These are phyloP conservation scores for Gorsachius goisagi DNA, from an alignment of 2,113 vertebrate species.

Conservation along the genomic window DNA sequence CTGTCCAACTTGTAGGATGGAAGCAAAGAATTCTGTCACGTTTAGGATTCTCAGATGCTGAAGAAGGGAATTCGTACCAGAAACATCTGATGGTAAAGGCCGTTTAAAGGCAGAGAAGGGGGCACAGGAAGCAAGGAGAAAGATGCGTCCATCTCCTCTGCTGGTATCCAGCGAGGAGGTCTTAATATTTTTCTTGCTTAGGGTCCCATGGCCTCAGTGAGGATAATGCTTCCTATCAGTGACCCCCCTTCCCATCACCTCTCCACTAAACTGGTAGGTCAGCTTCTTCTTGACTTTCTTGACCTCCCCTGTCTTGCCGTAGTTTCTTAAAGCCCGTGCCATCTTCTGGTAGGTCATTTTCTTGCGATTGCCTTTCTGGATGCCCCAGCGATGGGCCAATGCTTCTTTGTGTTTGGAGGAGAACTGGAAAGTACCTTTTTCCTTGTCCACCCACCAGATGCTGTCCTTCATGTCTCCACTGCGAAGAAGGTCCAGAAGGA, in stretches of 20 bases:
- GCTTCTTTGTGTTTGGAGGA: constrained; percentile 99
- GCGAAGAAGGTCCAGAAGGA: constrained; percentile 94
- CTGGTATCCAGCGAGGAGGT: constrained; percentile 57
- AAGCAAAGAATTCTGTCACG: constrained; percentile 60
- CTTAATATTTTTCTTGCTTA: constrained; percentile 43
- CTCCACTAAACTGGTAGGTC: constrained; percentile 98
- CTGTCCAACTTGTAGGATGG: constrained; percentile 54
- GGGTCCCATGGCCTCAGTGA: constrained; percentile 69
- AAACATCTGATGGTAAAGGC: constrained; percentile 53
- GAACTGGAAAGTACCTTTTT: constrained; percentile 98
- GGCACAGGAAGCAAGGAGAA: constrained; percentile 59
- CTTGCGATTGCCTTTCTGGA: constrained; percentile 98
- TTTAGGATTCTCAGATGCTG: constrained; percentile 67
- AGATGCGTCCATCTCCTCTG: constrained; percentile 50
- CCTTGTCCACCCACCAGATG: constrained; percentile 99
- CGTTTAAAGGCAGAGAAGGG: constrained; percentile 44
- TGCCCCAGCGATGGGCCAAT: constrained; percentile 93
- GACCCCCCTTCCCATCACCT: constrained; percentile 89
- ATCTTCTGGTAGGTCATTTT: constrained; percentile 99
- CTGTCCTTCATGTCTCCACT: constrained; percentile 98
- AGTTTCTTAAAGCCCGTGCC: constrained; percentile 97
- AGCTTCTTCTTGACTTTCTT: constrained; percentile 99
- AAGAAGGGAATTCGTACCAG: constrained; percentile 72
- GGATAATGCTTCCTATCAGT: constrained; percentile 85
- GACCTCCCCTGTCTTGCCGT: constrained; percentile 97